Evolutionary conservation across 1,140 invertebrate species (phyloP).

Genomic region (Drosophila subobscura): DNA sequence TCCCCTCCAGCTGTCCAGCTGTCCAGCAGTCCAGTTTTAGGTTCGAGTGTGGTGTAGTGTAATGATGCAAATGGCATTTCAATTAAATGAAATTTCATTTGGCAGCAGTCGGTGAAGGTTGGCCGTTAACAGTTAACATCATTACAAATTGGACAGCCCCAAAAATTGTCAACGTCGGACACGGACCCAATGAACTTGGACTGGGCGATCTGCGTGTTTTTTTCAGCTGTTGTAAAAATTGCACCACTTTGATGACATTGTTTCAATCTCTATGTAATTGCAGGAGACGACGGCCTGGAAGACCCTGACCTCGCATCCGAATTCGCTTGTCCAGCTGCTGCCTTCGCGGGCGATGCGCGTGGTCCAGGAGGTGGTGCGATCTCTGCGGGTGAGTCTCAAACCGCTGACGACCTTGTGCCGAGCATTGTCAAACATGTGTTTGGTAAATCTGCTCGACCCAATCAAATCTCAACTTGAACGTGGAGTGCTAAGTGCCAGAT

Average conservation of each 20-base stretch:
- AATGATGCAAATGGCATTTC: constrained; percentile 77
- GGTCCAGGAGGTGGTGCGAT: constrained; percentile 82
- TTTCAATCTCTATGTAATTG: constrained; percentile 37
- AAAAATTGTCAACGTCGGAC: constrained; percentile 56
- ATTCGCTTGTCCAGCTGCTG: constrained; percentile 78
- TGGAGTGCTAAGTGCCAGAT: constrained; percentile 16
- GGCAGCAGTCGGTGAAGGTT: constrained; percentile 62
- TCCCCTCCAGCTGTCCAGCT: constrained; percentile 11
- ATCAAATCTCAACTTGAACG: constrained; percentile 50
- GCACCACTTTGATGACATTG: neutral
- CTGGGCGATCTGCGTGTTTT: constrained; percentile 1
- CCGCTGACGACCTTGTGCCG: constrained; percentile 17
- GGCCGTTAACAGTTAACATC: constrained; percentile 60
- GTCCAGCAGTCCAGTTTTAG: constrained; percentile 1
- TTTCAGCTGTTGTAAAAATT: neutral
- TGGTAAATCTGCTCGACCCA: constrained; percentile 1
- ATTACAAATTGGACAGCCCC: constrained; percentile 57
- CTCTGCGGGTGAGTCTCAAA: constrained; percentile 71
- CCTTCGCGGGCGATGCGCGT: constrained; percentile 82
- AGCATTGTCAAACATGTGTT: too few relatives aligned
- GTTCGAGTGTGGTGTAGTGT: constrained; percentile 29
- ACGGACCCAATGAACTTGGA: constrained; percentile 55
- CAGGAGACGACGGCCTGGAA: constrained; percentile 83
- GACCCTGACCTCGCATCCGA: constrained; percentile 81
- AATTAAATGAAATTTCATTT: constrained; percentile 65